phyloP scores from a whole-genome alignment of 2,113 vertebrate species.

The Archocentrus centrarchus region DNA sequence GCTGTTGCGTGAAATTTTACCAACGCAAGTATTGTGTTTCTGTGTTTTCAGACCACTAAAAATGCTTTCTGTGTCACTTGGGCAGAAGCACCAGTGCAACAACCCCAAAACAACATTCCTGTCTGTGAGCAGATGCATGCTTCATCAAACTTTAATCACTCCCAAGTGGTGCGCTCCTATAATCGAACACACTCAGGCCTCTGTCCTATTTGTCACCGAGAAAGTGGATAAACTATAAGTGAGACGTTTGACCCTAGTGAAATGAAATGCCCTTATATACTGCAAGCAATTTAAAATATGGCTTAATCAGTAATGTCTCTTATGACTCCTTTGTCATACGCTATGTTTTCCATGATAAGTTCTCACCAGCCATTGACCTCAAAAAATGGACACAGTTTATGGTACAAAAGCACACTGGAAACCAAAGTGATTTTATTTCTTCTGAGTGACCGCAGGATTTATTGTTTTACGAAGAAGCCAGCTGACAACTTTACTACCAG shows the following conservation, averaged over 20 bases:
- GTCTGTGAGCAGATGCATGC: slow-evolving; percentile 43
- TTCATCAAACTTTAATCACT: slow-evolving; percentile 67
- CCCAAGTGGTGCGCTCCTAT: slow-evolving; percentile 50
- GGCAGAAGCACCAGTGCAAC: slow-evolving; percentile 25
- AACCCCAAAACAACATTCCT: slow-evolving; percentile 28
- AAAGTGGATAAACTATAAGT: slow-evolving; percentile 23
- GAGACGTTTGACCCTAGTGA: slow-evolving; percentile 7
- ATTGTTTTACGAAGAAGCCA: neutral
- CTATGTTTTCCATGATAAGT: neutral
- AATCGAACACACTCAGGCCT: slow-evolving; percentile 49
- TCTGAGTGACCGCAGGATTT: neutral
- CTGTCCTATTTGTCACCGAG: slow-evolving; percentile 44
- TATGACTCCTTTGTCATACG: slow-evolving; percentile 4
- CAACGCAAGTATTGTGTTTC: neutral
- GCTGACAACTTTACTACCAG: neutral
- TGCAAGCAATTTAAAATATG: slow-evolving; percentile 9
- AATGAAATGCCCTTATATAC: slow-evolving; percentile 21
- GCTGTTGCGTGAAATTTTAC: neutral
- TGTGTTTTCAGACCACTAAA: neutral
- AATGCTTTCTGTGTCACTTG: slow-evolving; percentile 41
- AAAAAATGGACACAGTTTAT: neutral
- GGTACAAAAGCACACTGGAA: neutral
- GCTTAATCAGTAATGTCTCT: slow-evolving; percentile 6
- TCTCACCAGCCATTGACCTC: neutral
- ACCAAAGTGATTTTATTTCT: neutral